phyloP scores from a whole-genome alignment of 64 coral and sea anemone genomes.

The Astreopora myriophthalma region DNA sequence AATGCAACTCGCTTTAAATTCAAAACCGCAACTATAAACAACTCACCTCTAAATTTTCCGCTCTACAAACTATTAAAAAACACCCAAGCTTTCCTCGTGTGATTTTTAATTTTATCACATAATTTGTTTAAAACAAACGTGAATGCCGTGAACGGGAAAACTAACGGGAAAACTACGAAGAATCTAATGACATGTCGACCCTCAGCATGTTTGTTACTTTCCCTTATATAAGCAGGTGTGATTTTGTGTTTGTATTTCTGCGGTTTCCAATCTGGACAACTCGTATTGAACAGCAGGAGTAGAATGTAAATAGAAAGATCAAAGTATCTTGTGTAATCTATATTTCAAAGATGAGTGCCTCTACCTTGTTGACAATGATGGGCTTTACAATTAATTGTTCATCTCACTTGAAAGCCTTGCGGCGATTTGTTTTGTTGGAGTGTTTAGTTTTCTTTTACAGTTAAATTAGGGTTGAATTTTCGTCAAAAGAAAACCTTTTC shows the following conservation, averaged over 20 bases:
- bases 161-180: no score
- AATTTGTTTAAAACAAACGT: no score
- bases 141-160: no score
- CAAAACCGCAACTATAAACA: background rate
- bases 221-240: background rate
- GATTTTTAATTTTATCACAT: no score
- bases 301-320: conserved; percentile 10
- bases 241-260: background rate
- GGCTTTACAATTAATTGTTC: background rate
- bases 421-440: background rate
- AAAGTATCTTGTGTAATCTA: background rate
- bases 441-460: background rate
- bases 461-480: background rate
- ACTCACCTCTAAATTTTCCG: no score
- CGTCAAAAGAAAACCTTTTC: no score
- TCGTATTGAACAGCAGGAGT: background rate
- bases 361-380: background rate
- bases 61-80: no score
- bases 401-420: background rate
- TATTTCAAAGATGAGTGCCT: background rate
- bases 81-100: no score
- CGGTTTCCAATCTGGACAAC: background rate
- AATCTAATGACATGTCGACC: no score
- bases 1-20: background rate
- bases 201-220: background rate